Conservation (phyloP, 2,888 invertebrate species). For the Pachliopta kotzebuea region DNA sequence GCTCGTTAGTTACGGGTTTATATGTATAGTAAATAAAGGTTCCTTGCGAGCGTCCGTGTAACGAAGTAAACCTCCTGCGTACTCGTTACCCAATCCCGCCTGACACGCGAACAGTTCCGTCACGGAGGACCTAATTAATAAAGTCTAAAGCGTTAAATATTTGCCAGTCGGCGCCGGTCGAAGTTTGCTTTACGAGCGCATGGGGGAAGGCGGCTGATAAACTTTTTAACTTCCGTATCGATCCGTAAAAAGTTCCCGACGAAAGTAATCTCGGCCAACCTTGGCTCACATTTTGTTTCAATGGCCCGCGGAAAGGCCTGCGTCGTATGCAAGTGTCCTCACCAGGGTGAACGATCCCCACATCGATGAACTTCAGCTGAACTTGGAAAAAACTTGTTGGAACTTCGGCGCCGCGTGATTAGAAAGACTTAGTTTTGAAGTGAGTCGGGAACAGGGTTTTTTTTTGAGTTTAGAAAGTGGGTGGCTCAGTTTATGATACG, state of each 20-base stretch:
- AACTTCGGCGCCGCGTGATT: conserved; percentile 78
- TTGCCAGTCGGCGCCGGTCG: conserved; percentile 33
- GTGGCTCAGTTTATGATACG: conserved; percentile 80
- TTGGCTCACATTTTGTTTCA: conserved; percentile 78
- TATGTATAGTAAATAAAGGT: conserved; percentile 77
- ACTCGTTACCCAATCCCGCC: conserved; percentile 20
- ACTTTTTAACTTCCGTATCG: conserved; percentile 73
- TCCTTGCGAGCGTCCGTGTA: conserved; percentile 43
- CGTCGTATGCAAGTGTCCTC: conserved; percentile 78
- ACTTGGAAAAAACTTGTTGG: conserved; percentile 77
- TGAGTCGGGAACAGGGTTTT: conserved; percentile 73
- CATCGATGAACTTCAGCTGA: conserved; percentile 77
- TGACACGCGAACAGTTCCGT: conserved; percentile 21
- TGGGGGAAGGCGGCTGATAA: conserved; percentile 59
- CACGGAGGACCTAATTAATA: conserved; percentile 39
- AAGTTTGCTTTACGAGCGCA: conserved; percentile 54
- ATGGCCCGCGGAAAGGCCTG: conserved; percentile 58
- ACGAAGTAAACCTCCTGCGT: conserved; percentile 38
- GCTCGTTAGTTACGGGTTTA: conserved; percentile 75
- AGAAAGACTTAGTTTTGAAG: conserved; percentile 80
- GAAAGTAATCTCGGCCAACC: conserved; percentile 77
- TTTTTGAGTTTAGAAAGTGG: conserved; percentile 79
- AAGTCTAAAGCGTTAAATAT: conserved; percentile 34
- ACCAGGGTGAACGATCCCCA: conserved; percentile 77
- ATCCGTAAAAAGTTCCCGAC: conserved; percentile 72